Conservation (phyloP, 2,113 vertebrate genomes). For the Raja brachyura region DNA sequence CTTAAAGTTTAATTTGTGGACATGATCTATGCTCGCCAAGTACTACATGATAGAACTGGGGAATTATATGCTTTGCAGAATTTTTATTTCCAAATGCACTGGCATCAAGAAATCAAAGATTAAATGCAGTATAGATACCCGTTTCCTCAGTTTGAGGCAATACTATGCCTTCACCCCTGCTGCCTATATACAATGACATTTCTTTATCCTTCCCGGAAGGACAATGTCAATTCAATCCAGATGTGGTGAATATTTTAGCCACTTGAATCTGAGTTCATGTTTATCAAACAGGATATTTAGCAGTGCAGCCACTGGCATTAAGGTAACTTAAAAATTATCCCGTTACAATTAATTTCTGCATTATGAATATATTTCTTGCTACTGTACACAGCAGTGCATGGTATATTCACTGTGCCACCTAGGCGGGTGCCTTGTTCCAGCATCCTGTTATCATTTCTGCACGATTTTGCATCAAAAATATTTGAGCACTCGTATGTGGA, state of each 20-base stretch:
- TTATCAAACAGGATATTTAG: background rate
- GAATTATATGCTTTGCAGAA: background rate
- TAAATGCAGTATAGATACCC: background rate
- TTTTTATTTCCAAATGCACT: background rate
- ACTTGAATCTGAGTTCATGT: background rate
- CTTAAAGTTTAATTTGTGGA: background rate
- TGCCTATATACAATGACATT: background rate
- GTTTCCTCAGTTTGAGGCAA: background rate
- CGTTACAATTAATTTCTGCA: background rate
- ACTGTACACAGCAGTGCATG: background rate
- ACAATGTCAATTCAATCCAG: background rate
- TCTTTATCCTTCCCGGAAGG: background rate
- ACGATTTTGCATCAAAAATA: constrained; percentile 14
- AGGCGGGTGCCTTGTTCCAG: background rate
- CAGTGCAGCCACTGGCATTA: background rate
- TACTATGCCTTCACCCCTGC: background rate
- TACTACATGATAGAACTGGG: background rate
- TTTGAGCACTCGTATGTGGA: background rate
- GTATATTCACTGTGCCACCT: background rate
- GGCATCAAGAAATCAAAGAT: background rate
- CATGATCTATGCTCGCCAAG: background rate
- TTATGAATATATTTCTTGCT: background rate
- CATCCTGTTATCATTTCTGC: background rate
- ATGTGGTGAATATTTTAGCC: background rate
- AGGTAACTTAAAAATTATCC: background rate